Evolutionary conservation across 2,113 vertebrate genomes (phyloP).

Genomic region (Sisor rabdophorus): DNA sequence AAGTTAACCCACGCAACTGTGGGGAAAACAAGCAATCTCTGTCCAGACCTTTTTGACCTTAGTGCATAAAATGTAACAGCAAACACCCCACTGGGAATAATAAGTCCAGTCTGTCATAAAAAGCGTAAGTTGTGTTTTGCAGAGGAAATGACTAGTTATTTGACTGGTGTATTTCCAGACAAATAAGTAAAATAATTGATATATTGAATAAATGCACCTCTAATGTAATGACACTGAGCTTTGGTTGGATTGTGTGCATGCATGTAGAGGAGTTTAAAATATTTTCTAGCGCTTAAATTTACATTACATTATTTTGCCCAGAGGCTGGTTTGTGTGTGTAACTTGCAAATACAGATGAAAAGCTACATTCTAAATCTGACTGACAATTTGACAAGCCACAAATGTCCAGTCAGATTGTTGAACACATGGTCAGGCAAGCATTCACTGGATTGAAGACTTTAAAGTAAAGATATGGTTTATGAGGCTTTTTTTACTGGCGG

Average conservation of each 20-base stretch:
- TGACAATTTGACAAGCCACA: constrained; percentile 13
- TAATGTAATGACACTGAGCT: neutral
- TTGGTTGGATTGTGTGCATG: constrained; percentile 23
- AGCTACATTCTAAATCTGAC: constrained; percentile 1
- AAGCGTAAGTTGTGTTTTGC: constrained; percentile 29
- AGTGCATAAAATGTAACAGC: constrained; percentile 23
- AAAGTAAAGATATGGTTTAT: constrained; percentile 26
- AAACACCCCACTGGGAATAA: constrained; percentile 31
- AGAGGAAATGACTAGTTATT: constrained; percentile 46
- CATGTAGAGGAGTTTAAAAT: constrained; percentile 10
- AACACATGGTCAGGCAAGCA: constrained; percentile 19
- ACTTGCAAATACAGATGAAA: constrained; percentile 25
- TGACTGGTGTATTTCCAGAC: constrained; percentile 29
- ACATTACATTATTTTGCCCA: neutral
- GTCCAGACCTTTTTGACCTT: no score
- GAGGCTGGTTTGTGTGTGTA: constrained; percentile 5
- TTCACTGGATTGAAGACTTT: neutral
- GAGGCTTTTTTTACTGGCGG: neutral
- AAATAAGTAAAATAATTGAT: constrained; percentile 11
- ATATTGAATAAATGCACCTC: constrained; percentile 31
- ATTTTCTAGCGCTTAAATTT: constrained; percentile 14
- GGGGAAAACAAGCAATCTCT: no score
- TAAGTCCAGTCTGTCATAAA: constrained; percentile 40
- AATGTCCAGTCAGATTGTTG: constrained; percentile 20
- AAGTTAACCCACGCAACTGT: no score